A percentile compares a stretch with the other conserved stretches of the same genome.
Conservation (phyloP, 1,140 invertebrate species). For the Drosophila rhopaloa region DNA sequence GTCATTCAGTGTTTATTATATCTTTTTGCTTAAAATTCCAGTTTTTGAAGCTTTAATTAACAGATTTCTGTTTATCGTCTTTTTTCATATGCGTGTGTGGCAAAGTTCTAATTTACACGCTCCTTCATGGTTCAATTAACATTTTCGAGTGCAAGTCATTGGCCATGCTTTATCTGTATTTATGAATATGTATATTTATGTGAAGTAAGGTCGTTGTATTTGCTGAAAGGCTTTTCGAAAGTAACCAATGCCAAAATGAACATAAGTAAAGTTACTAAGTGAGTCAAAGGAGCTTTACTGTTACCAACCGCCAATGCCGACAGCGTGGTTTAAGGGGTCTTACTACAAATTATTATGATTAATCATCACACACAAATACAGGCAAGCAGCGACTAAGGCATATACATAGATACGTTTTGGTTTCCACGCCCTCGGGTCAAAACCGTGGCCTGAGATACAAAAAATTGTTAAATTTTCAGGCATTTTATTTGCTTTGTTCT, state of each 20-base stretch:
- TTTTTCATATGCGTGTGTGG: constrained; percentile 10
- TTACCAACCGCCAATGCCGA: constrained; percentile 40
- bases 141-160: constrained; percentile 66
- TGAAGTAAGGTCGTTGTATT: constrained; percentile 44
- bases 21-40: constrained; percentile 27
- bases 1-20: constrained; percentile 49
- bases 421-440: constrained; percentile 48
- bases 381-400: constrained; percentile 16
- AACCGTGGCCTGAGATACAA: constrained; percentile 3
- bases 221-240: constrained; percentile 51
- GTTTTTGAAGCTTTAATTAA: constrained; percentile 58
- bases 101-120: constrained; percentile 49
- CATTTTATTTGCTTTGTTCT: constrained; percentile 32
- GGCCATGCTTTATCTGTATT: constrained; percentile 21
- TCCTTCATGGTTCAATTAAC: constrained; percentile 55
- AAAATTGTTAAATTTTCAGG: constrained; percentile 16
- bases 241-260: constrained; percentile 49
- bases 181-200: constrained; percentile 31
- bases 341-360: constrained; percentile 57
- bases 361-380: constrained; percentile 41
- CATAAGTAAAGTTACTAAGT: constrained; percentile 27
- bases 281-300: constrained; percentile 32
- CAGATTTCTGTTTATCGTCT: constrained; percentile 52
- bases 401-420: constrained; percentile 33
- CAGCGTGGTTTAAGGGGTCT: constrained; percentile 40